Percentiles rank a stretch among this genome's conserved stretches.
Evolutionary conservation across 1,140 invertebrate species (phyloP).

Genomic region (Euborellia annulipes): DNA sequence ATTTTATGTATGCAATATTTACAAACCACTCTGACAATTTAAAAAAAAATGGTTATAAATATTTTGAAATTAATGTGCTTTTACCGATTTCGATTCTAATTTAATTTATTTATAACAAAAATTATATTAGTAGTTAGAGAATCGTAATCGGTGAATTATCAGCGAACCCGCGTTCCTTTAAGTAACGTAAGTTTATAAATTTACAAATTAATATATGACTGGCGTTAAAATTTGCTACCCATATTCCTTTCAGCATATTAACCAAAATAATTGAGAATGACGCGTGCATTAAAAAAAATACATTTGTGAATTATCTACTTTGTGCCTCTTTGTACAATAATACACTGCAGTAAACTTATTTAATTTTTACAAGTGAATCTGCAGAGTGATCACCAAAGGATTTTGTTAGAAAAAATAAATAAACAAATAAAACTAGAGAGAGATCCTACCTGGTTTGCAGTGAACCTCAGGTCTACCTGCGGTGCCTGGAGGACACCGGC

Average conservation of each 20-base stretch:
- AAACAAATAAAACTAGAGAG: conserved; percentile 3
- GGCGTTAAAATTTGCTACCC: conserved; percentile 6
- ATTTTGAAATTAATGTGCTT: too few species aligned
- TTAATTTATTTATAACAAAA: conserved; percentile 22
- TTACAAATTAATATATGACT: too few species aligned
- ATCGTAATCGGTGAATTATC: too few species aligned
- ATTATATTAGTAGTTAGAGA: not conserved
- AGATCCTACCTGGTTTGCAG: conserved; percentile 60
- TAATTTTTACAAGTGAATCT: not conserved
- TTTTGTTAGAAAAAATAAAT: not conserved
- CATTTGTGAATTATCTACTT: not conserved
- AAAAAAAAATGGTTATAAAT: not conserved
- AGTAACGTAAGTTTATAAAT: too few species aligned
- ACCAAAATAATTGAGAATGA: not conserved
- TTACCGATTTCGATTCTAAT: conserved; percentile 16
- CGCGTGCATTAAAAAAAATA: not conserved
- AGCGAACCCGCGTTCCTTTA: too few species aligned
- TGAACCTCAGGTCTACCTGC: conserved; percentile 54
- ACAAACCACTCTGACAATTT: too few species aligned
- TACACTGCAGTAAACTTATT: not conserved
- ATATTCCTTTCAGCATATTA: conserved; percentile 3
- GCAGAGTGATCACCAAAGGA: not conserved
- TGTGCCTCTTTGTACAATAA: not conserved
- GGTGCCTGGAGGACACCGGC: conserved; percentile 58
- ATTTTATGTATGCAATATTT: conserved; percentile 22